Percentiles rank a stretch among this genome's conserved stretches.
Conservation (phyloP, 23 tunicate genomes). For the Halocynthia aurantium region DNA sequence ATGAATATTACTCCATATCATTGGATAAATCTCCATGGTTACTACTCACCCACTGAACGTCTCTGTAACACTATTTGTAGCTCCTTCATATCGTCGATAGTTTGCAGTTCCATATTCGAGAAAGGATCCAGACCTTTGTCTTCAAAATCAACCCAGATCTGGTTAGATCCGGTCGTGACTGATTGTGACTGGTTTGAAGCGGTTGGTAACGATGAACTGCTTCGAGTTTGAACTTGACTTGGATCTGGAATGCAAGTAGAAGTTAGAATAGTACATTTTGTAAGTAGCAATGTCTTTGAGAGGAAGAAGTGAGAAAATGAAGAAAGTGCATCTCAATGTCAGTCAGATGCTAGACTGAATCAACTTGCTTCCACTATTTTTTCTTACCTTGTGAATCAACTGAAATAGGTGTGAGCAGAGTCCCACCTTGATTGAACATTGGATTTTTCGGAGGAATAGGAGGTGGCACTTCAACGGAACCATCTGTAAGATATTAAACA, state of each 20-base stretch:
- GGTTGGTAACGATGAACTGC: neutral
- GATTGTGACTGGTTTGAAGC: conserved; percentile 19
- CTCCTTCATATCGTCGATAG: conserved; percentile 76
- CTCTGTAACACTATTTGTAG: conserved; percentile 56
- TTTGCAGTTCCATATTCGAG: conserved; percentile 55
- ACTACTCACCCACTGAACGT: conserved; percentile 18
- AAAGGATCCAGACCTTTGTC: conserved; percentile 67
- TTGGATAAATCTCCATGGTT: too few species aligned
- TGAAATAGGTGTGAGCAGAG: neutral
- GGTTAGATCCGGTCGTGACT: neutral
- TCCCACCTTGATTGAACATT: neutral
- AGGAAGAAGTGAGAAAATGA: too few species aligned
- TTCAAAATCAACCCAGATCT: conserved; percentile 67
- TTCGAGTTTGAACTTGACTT: too few species aligned
- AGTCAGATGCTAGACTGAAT: too few species aligned
- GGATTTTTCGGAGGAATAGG: conserved; percentile 11
- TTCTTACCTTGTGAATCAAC: too few species aligned
- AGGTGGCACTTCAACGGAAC: neutral
- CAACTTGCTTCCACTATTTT: too few species aligned
- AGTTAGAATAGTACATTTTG: too few species aligned
- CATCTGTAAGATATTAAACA: neutral
- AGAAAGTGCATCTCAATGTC: too few species aligned
- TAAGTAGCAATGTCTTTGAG: too few species aligned
- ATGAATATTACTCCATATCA: too few species aligned
- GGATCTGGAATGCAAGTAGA: neutral